Percentiles rank a stretch among this genome's conserved stretches.
Evolutionary conservation across 2,797 vertebrate genomes (phyloP).

Genomic region (Kryptolebias ocellatus): DNA sequence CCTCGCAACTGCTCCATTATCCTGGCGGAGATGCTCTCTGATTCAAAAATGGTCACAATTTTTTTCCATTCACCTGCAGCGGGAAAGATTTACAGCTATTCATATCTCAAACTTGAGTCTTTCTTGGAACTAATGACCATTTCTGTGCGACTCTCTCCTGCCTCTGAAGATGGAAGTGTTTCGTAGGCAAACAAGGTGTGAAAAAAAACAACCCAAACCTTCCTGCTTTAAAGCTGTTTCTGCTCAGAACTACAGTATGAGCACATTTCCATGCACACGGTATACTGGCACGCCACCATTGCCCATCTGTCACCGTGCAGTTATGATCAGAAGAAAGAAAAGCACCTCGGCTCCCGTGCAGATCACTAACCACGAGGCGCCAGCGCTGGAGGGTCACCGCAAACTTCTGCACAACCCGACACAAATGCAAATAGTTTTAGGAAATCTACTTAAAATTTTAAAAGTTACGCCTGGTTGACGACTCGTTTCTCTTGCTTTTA

Average conservation of each 20-base stretch:
- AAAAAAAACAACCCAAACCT: constrained; percentile 30
- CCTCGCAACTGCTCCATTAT: constrained; percentile 54
- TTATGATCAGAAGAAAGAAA: constrained; percentile 68
- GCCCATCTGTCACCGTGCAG: constrained; percentile 73
- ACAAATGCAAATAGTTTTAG: constrained; percentile 57
- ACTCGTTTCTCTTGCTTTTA: constrained; percentile 27
- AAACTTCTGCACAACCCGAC: constrained; percentile 55
- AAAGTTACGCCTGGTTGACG: constrained; percentile 48
- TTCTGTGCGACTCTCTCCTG: constrained; percentile 19
- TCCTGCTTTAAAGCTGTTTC: constrained; percentile 51
- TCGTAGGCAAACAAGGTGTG: constrained; percentile 31
- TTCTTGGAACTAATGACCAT: constrained; percentile 22
- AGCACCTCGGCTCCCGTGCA: constrained; percentile 55
- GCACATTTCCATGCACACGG: constrained; percentile 67
- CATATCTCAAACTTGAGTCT: constrained; percentile 22
- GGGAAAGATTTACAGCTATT: constrained; percentile 40
- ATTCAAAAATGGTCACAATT: constrained; percentile 56
- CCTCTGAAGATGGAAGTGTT: constrained; percentile 26
- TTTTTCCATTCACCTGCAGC: constrained; percentile 47
- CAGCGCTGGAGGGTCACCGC: constrained; percentile 54
- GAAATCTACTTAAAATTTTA: constrained; percentile 57
- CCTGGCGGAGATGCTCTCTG: constrained; percentile 33
- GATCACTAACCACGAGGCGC: constrained; percentile 54
- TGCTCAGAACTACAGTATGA: constrained; percentile 42
- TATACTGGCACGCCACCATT: constrained; percentile 51